Evolutionary conservation across 2,113 vertebrate genomes (phyloP), one percentile per base, ranked within the genome.

Genomic region (Aix galericulata): DNA sequence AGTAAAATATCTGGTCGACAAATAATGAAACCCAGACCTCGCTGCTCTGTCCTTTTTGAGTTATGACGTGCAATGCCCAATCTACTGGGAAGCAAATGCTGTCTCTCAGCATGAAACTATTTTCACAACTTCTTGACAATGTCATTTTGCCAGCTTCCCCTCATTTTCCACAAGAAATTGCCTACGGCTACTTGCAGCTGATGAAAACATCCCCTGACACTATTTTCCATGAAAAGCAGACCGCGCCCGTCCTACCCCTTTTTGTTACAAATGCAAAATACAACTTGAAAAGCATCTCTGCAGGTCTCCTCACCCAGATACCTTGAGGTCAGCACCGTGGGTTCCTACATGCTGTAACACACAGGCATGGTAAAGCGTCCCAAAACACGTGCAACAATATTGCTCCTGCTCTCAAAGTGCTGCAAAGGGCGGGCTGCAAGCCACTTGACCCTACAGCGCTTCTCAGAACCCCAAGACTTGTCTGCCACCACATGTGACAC

Each of bases 381-480:
- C 59, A 32, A 2, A 59, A 23, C 26, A 2, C 0, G 1, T 46
- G 20, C 21, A 56, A 22, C 52, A 27, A 0, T 6, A 8, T 20
- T 75, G 48, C 12, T 63, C 20, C 48, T 87, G 21, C 36, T 84
- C 64, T 64, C 17, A 69, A 75, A 29, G 14, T 26, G 34, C 40
- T 75, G 40, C 46, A 64, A 32, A 50, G 20, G 13, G 53, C 0
- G 3, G 42, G 13, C 36, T 68, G 67, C 44, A 44, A 67, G 44
- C 10, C 4, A 5, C 69, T 44, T 60, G 21, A 53, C 36, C 38
- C 48, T 53, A 36, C 32, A 38, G 55, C 8, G 5, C 1, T 0
- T 38, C 46, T 50, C 31, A 79, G 38, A 44, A 67, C 68, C 26
- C 26, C 42, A 73, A 66, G 29, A 31, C 36, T 77, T 73, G 82